Evolutionary conservation across 2,797 vertebrate genomes (phyloP), one percentile per base, ranked within the genome.

Genomic region (Betta splendens): DNA sequence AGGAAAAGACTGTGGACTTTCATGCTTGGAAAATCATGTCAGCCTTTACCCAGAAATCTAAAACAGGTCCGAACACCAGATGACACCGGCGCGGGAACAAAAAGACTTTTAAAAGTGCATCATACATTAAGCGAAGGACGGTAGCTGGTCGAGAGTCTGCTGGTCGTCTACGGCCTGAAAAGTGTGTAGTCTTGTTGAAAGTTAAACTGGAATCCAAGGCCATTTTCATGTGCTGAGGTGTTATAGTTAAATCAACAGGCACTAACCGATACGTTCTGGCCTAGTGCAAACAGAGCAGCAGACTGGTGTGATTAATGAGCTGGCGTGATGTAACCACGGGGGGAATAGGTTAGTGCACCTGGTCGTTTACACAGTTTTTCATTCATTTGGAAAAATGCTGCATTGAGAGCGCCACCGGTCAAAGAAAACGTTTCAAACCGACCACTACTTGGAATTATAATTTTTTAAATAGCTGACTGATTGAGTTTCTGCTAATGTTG

Each of bases 241-340:
- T 86, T 85, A 76, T 79, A 75, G 81, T 83, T 87, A 85, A 86
- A 86, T 85, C 83, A 85, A 85, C 86, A 87, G 72, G 79, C 75
- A 45, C 69, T 74, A 76, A 82, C 86, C 81, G 83, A 83, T 78
- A 48, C 44, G 46, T 77, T 65, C 64, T 51, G 78, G 77, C 75
- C 62, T 16, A 72, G 77, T 78, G 85, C 83, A 89, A 89, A 90
- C 87, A 88, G 54, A 72, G 67, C 77, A 35, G 75, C 61, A 38
- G 72, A 68, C 77, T 77, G 69, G 60, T 82, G 78, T 89, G 88
- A 91, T 87, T 86, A 90, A 90, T 90, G 87, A 85, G 77, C 85
- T 87, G 85, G 75, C 72, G 57, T 85, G 83, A 87, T 83, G 85
- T 80, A 83, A 81, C 82, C 79, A 55, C 50, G 4, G 44, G 67